Evolutionary conservation across 2,797 vertebrate genomes (phyloP).

Genomic region (Adrianichthys oophorus): DNA sequence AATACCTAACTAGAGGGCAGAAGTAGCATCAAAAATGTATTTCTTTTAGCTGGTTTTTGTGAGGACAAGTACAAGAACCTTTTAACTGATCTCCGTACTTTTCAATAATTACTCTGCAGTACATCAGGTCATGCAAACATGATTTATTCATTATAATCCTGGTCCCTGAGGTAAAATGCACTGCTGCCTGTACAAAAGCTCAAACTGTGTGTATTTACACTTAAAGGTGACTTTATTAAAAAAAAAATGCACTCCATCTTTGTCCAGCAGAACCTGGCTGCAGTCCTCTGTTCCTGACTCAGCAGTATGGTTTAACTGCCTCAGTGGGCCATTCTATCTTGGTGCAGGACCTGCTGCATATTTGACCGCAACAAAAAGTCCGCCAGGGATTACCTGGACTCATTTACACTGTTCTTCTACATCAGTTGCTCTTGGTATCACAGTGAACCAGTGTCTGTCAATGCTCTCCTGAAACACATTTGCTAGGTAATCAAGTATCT

Average conservation of each 20-base stretch:
- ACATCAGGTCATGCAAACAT: background rate
- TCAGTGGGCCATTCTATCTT: constrained; percentile 29
- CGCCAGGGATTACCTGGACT: constrained; percentile 35
- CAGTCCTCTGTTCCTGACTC: constrained; percentile 20
- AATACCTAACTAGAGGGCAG: too few species aligned
- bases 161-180: background rate
- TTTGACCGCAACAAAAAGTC: constrained; percentile 14
- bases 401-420: constrained; percentile 7
- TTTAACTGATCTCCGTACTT: too few species aligned
- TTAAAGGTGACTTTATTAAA: constrained; percentile 27
- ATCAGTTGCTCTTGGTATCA: background rate
- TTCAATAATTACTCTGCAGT: background rate
- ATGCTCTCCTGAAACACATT: background rate
- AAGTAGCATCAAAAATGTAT: too few species aligned
- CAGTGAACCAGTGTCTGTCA: background rate
- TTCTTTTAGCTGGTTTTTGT: too few species aligned
- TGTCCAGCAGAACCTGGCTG: constrained; percentile 10
- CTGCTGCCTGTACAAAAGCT: constrained; percentile 3
- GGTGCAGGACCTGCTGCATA: constrained; percentile 1
- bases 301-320: constrained; percentile 34
- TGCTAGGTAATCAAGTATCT: too few species aligned
- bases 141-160: background rate
- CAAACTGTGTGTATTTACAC: background rate
- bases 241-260: constrained; percentile 6
- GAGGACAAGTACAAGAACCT: too few species aligned